Evolutionary conservation across 2,888 invertebrate species (phyloP).

Genomic region (Nebria salina): DNA sequence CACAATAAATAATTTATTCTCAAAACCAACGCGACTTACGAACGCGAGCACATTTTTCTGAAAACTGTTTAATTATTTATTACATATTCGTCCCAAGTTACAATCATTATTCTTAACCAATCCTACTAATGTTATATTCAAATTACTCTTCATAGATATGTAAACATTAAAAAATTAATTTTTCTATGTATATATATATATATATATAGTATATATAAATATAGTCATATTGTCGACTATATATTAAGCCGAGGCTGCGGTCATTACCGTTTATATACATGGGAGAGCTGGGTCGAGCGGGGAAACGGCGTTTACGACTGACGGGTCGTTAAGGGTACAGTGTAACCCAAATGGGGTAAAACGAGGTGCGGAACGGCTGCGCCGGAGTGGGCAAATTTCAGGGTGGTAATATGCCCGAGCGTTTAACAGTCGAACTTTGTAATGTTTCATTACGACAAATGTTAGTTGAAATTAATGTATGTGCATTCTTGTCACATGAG

Average conservation of each 20-base stretch:
- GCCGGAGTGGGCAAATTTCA: background rate
- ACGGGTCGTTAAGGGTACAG: background rate
- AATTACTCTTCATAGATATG: no score
- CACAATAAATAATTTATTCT: no score
- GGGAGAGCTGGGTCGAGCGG: background rate
- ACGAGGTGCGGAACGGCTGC: background rate
- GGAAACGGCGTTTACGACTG: background rate
- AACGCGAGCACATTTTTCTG: no score
- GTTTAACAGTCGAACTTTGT: slow-evolving; percentile 1
- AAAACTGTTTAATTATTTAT: no score
- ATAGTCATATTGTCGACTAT: background rate
- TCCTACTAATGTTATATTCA: no score
- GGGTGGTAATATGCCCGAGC: background rate
- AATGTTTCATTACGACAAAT: slow-evolving; percentile 1
- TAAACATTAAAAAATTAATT: no score
- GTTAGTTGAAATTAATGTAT: background rate
- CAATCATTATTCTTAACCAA: no score
- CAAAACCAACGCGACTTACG: no score
- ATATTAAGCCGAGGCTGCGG: background rate
- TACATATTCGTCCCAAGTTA: no score
- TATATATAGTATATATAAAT: background rate
- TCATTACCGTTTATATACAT: background rate
- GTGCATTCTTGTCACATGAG: background rate
- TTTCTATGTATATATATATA: background rate
- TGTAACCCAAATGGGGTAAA: background rate